Evolutionary conservation across 2,888 invertebrate genomes (phyloP).

Genomic region (Pristionchus japonicus): DNA sequence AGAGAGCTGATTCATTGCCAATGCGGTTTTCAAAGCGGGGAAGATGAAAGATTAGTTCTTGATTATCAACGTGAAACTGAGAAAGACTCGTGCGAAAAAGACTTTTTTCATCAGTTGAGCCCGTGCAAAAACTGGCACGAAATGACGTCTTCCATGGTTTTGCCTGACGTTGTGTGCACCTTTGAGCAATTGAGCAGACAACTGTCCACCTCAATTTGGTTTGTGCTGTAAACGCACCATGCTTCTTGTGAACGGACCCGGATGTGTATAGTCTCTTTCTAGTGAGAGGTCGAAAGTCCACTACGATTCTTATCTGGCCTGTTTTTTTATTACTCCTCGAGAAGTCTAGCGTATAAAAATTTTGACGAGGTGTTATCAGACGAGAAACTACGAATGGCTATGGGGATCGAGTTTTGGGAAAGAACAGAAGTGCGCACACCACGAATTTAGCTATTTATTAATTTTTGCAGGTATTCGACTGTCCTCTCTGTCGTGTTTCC

Average conservation of each 20-base stretch:
- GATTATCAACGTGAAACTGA: no score
- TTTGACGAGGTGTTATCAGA: background rate
- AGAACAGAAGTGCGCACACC: background rate
- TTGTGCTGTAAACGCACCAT: background rate
- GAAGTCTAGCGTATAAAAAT: background rate
- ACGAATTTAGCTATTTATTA: background rate
- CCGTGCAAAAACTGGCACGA: background rate
- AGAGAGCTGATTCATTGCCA: background rate
- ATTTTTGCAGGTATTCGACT: background rate
- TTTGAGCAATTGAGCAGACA: background rate
- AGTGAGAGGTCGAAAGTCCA: background rate
- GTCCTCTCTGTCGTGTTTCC: slow-evolving; percentile 43
- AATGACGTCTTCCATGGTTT: background rate
- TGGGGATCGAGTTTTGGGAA: background rate
- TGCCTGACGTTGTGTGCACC: background rate
- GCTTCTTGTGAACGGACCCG: background rate
- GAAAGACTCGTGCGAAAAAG: background rate
- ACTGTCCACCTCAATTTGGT: background rate
- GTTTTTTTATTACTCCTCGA: background rate
- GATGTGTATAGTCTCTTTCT: background rate
- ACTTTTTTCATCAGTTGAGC: background rate
- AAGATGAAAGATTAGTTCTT: background rate
- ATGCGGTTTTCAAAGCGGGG: background rate
- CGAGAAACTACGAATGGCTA: background rate
- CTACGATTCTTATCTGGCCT: background rate